Percentiles rank a stretch among this genome's conserved stretches.
These are phyloP conservation scores for Trichopoda pennipes DNA, from an alignment of 2,888 invertebrate species.

Conservation along the genomic window DNA sequence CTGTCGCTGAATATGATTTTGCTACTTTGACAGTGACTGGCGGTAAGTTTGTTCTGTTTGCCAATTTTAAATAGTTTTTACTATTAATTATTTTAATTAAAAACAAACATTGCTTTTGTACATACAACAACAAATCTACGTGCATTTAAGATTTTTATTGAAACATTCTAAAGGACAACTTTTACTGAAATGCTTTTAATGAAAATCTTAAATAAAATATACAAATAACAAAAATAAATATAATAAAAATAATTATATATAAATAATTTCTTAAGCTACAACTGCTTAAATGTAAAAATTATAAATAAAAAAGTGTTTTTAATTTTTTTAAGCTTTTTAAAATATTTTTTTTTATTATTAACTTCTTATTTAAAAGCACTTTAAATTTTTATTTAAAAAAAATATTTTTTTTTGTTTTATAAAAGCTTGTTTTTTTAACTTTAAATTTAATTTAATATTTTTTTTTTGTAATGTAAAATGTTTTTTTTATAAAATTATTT, in stretches of 20 bases:
- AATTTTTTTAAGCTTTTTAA: slow-evolving; percentile 49
- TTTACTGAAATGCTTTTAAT: slow-evolving; percentile 2
- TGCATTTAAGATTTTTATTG: slow-evolving; percentile 55
- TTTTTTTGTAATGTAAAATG: slow-evolving; percentile 28
- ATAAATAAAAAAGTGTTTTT: slow-evolving; percentile 42
- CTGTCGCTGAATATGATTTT: slow-evolving; percentile 97
- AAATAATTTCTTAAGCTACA: slow-evolving; percentile 60
- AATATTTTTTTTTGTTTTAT: neutral
- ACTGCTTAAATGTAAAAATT: slow-evolving; percentile 68
- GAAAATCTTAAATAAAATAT: slow-evolving; percentile 73
- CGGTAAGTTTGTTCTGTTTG: slow-evolving; percentile 85
- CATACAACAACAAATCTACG: slow-evolving; percentile 72
- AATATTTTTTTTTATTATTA: slow-evolving; percentile 36
- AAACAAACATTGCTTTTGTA: slow-evolving; percentile 80
- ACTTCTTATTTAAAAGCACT: slow-evolving; percentile 57
- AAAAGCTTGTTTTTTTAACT: slow-evolving; percentile 53
- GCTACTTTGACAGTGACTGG: slow-evolving; percentile 96
- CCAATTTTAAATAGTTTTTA: slow-evolving; percentile 69
- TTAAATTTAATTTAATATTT: slow-evolving; percentile 37
- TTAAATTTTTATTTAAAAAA: slow-evolving; percentile 33
- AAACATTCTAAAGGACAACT: neutral
- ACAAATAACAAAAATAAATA: slow-evolving; percentile 79
- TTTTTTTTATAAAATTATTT: slow-evolving; percentile 24
- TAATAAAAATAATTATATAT: slow-evolving; percentile 64
- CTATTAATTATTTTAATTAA: neutral